A percentile compares a stretch with the other conserved stretches of the same genome.
Evolutionary conservation across 2,888 invertebrate genomes (phyloP).

Genomic region (Ormyrus nitidulus): DNA sequence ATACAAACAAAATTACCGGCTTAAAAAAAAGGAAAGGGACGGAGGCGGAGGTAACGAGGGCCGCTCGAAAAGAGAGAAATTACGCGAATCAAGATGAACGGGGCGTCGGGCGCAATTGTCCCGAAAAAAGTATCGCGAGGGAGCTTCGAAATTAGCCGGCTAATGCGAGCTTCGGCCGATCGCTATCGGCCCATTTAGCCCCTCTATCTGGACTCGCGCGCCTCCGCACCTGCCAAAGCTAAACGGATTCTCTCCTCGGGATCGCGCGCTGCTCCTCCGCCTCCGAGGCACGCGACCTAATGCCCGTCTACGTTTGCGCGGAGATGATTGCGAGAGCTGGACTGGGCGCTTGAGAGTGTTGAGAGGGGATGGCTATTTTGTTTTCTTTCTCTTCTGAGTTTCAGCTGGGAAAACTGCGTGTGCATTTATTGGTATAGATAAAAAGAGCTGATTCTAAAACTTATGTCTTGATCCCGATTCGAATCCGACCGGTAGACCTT

Average conservation of each 20-base stretch:
- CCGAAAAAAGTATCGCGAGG: background rate
- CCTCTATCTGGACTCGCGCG: slow-evolving; percentile 49
- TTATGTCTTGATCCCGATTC: too few species aligned
- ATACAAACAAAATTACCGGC: slow-evolving; percentile 46
- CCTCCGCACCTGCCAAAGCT: slow-evolving; percentile 62
- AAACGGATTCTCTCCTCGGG: slow-evolving; percentile 54
- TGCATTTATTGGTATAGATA: too few species aligned
- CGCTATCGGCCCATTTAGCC: slow-evolving; percentile 65
- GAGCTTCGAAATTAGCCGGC: slow-evolving; percentile 63
- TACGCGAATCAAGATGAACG: slow-evolving; percentile 31
- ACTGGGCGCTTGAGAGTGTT: too few species aligned
- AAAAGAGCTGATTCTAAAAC: too few species aligned
- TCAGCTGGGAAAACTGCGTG: too few species aligned
- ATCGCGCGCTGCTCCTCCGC: slow-evolving; percentile 23
- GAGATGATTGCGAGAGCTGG: too few species aligned
- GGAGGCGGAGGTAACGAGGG: background rate
- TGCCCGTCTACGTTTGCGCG: too few species aligned
- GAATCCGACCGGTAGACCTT: too few species aligned
- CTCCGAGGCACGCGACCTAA: background rate
- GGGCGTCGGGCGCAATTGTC: slow-evolving; percentile 19
- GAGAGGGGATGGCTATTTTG: too few species aligned
- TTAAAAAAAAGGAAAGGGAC: slow-evolving; percentile 3
- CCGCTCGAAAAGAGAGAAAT: background rate
- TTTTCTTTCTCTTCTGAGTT: too few species aligned
- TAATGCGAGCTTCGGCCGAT: slow-evolving; percentile 64